phyloP scores from a whole-genome alignment of 23 tunicate genomes.

The Halocynthia aurantium region DNA sequence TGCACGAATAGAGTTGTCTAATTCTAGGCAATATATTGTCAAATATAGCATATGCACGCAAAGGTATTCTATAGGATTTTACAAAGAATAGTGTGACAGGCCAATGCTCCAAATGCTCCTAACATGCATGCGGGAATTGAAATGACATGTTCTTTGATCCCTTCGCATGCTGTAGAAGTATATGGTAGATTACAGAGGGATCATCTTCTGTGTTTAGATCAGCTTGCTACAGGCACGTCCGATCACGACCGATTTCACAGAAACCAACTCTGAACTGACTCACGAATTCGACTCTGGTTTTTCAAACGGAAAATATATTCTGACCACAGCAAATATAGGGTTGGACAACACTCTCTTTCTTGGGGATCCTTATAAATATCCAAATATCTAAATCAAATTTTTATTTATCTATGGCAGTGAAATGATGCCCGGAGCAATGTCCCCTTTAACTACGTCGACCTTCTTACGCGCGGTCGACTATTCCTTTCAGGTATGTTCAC shows the following conservation, averaged over 20 bases:
- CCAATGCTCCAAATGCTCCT: no score
- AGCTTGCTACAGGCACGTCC: slow-evolving; percentile 17
- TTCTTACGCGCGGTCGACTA: slow-evolving; percentile 11
- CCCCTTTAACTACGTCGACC: slow-evolving; percentile 2
- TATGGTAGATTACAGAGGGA: background rate
- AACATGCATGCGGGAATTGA: no score
- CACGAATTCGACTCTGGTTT: slow-evolving; percentile 27
- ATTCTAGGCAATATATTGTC: no score
- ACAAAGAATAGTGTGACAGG: no score
- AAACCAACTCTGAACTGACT: slow-evolving; percentile 5
- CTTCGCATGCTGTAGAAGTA: no score
- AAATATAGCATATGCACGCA: no score
- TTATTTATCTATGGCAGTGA: slow-evolving; percentile 14
- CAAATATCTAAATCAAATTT: background rate
- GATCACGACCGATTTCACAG: slow-evolving; percentile 23
- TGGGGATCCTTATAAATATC: background rate
- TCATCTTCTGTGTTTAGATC: slow-evolving; percentile 2
- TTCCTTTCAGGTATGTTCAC: background rate
- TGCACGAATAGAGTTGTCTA: no score
- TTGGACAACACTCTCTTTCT: background rate
- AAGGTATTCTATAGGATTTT: no score
- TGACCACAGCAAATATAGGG: slow-evolving; percentile 30
- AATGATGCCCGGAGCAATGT: slow-evolving; percentile 25
- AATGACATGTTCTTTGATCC: no score
- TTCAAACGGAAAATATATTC: slow-evolving; percentile 2